Evolutionary conservation across 2,797 vertebrate species (phyloP), one percentile per base, ranked within the genome.

Genomic region (Sebastes melanostomus): DNA sequence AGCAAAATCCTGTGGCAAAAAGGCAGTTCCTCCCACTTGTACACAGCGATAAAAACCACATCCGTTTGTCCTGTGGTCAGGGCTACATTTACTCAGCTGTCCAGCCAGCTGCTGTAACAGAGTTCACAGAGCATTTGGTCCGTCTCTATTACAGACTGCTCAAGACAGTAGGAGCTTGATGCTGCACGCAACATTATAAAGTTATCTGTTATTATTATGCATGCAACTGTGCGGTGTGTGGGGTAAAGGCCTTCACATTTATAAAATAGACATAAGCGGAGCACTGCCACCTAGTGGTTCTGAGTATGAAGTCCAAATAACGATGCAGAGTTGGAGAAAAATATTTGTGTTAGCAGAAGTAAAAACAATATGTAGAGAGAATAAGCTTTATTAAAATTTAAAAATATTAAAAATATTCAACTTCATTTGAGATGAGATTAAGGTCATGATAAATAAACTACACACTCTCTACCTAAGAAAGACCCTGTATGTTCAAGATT

Each of bases 261-360:
- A 10, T 24, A 22, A 25, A 58, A 13, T 8, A 46, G 2, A 81
- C 1, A 36, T 1, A 61, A 1, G 56, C 6, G 54, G 4, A 87
- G 24, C 68, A 72, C 82, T 92, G 87, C 90, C 92, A 83, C 75
- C 93, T 87, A 82, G 91, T 91, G 93, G 87, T 25, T 66, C 1
- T 2, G 8, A 3, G 20, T 38, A 11, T 38, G n/a, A 67, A 20
- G 14, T 63, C 32, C 27, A 6, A 52, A 42, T 4, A 66, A 25
- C 14, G 20, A 10, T 22, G 36, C 11, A 42, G 22, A 16, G 22
- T 4, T n/a, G 3, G 2, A 56, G 10, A 52, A 54, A 54, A 32
- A 59, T 9, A 18, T 30, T 8, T 72, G 6, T 38, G 4, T 42
- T 61, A 8, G 10, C 22, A 14, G 14, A 54, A 58, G 11, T 32